phyloP scores from a whole-genome alignment of 2,113 vertebrate species.

The Anser brachyrhynchus region DNA sequence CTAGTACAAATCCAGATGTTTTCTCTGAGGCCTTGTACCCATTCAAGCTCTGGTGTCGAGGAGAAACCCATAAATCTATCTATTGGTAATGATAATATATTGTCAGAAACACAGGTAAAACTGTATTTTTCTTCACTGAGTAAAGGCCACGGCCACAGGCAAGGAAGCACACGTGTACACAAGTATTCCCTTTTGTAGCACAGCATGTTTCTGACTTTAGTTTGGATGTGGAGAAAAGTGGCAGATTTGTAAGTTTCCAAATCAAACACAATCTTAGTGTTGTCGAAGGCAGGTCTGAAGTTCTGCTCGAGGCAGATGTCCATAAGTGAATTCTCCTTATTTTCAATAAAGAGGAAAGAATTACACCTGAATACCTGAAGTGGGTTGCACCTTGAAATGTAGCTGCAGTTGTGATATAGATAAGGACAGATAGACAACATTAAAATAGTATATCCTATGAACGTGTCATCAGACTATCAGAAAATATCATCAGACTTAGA shows the following conservation, averaged over 20 bases:
- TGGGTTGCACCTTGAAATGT: background rate
- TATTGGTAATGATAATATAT: background rate
- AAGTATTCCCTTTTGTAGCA: background rate
- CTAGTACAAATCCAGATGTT: background rate
- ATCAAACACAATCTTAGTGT: background rate
- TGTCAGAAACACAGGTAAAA: background rate
- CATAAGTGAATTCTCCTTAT: background rate
- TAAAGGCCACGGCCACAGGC: background rate
- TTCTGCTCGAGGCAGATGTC: background rate
- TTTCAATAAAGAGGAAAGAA: background rate
- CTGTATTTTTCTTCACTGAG: background rate
- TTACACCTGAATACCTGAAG: background rate
- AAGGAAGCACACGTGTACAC: background rate
- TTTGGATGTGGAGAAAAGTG: background rate
- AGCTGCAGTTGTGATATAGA: background rate
- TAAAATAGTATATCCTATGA: background rate
- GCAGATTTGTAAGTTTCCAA: background rate
- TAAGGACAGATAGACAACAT: background rate
- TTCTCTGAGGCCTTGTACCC: fast-evolving
- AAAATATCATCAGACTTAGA: background rate
- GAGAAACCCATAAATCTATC: background rate
- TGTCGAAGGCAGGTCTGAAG: background rate
- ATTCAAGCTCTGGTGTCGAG: background rate
- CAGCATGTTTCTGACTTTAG: background rate
- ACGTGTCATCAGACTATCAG: background rate